Conservation (phyloP, 2,113 vertebrate species). For the Polypterus bichir region DNA sequence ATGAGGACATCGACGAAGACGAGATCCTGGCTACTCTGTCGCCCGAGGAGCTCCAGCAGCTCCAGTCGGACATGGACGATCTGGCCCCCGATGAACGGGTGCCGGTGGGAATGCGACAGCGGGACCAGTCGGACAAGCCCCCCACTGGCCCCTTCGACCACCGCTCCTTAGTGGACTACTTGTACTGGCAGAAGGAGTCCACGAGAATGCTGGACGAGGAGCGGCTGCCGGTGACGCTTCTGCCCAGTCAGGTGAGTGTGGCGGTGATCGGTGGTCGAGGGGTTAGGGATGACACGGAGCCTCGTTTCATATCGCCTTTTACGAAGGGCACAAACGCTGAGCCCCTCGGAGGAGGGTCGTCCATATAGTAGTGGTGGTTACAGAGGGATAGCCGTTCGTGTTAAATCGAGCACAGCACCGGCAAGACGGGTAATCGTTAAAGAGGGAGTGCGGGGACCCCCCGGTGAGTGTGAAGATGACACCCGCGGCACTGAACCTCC, state of each 20-base stretch:
- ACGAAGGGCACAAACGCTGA: no score
- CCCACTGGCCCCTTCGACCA: constrained; percentile 76
- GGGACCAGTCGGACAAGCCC: constrained; percentile 77
- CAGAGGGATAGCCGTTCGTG: no score
- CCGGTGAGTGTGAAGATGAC: no score
- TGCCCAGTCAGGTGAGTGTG: constrained; percentile 62
- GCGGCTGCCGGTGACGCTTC: constrained; percentile 66
- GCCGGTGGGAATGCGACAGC: constrained; percentile 84
- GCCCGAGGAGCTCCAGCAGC: constrained; percentile 76
- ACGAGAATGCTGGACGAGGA: constrained; percentile 84
- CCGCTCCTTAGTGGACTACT: constrained; percentile 77
- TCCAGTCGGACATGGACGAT: constrained; percentile 86
- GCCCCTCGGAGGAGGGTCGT: no score
- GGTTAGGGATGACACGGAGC: no score
- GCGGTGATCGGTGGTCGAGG: no score
- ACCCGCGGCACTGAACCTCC: no score
- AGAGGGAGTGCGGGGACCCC: no score
- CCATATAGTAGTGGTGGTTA: no score
- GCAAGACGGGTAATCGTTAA: no score
- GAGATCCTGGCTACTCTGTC: constrained; percentile 84
- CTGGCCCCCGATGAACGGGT: constrained; percentile 81
- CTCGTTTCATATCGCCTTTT: no score
- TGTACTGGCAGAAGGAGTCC: constrained; percentile 88
- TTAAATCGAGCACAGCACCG: no score
- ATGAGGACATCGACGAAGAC: constrained; percentile 75